These are phyloP conservation scores for Balanococcus diminutus DNA, from an alignment of 2,888 invertebrate species.

Conservation along the genomic window DNA sequence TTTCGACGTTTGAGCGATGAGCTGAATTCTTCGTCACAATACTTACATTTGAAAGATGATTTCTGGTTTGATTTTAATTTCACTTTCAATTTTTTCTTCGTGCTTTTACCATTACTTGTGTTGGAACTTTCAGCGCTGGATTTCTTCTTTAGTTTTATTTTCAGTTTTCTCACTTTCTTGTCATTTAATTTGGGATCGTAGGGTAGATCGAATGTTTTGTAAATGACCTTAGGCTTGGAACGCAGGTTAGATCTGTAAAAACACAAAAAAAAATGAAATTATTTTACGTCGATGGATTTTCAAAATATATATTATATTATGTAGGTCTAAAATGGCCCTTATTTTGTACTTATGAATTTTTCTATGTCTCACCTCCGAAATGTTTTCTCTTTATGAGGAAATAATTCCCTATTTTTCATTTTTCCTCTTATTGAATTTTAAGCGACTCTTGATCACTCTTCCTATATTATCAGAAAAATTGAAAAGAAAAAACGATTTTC, in stretches of 20 bases:
- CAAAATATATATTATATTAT: no score
- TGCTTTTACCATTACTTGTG: neutral
- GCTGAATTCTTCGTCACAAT: constrained; percentile 55
- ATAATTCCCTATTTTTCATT: no score
- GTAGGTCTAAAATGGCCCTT: no score
- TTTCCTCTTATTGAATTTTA: no score
- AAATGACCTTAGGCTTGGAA: neutral
- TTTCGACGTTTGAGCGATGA: constrained; percentile 53
- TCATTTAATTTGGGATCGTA: neutral
- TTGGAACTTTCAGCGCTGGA: neutral
- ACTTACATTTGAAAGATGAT: constrained; percentile 52
- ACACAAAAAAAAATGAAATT: neutral
- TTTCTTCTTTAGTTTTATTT: neutral
- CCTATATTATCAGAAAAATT: no score
- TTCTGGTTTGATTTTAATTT: neutral
- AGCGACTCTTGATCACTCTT: no score
- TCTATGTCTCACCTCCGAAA: neutral
- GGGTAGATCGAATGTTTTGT: neutral
- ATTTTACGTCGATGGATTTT: neutral
- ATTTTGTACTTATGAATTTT: neutral
- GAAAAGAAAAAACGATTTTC: no score
- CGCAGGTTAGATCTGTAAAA: neutral
- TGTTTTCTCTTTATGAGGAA: no score
- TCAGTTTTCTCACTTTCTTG: neutral
- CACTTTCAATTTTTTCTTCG: neutral